Evolutionary conservation across 2,888 invertebrate species (phyloP).

Genomic region (Himalopsyche japonica): DNA sequence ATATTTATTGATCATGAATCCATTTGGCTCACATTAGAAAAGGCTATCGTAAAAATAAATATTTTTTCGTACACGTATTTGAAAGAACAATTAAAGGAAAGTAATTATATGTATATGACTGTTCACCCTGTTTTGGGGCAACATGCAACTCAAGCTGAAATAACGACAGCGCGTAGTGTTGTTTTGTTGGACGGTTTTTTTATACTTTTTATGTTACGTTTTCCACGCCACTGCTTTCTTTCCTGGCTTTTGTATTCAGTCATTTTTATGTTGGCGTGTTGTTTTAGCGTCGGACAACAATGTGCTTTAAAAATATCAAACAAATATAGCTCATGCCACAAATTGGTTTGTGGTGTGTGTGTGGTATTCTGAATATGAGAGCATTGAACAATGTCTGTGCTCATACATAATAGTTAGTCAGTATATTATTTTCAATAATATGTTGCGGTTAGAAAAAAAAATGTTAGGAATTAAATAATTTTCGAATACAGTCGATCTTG

Average conservation of each 20-base stretch:
- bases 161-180: not conserved
- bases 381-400: not conserved
- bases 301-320: not conserved
- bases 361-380: not conserved
- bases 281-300: not conserved
- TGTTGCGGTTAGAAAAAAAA: too few relatives aligned
- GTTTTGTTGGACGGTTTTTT: not conserved
- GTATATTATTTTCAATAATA: too few relatives aligned
- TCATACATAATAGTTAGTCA: too few relatives aligned
- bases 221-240: not conserved
- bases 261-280: not conserved
- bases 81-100: not conserved
- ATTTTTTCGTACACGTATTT: too few relatives aligned
- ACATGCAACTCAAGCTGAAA: slow-evolving; percentile 10
- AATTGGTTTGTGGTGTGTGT: not conserved
- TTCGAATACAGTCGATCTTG: too few relatives aligned
- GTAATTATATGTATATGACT: not conserved
- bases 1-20: too few relatives aligned
- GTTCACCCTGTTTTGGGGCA: not conserved
- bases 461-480: too few relatives aligned
- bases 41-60: too few relatives aligned
- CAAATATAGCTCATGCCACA: not conserved
- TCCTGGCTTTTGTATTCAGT: not conserved
- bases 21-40: too few relatives aligned
- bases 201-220: not conserved